Conservation (phyloP, 2,888 invertebrate genomes). For the Eurytoma californica region DNA sequence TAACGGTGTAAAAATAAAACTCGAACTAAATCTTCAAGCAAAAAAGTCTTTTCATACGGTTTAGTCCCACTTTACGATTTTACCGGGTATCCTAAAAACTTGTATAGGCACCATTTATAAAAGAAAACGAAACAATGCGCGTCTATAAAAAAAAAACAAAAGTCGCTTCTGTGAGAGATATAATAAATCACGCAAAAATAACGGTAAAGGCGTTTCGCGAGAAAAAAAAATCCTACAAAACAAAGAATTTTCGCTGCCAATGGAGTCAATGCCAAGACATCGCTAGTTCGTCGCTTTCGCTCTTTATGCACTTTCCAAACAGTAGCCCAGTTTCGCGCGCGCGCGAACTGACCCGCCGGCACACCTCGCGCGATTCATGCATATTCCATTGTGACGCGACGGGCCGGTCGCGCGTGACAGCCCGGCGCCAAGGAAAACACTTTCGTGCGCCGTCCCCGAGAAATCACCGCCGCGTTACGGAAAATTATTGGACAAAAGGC, state of each 20-base stretch:
- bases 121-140: no score
- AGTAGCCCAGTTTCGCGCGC: constrained; percentile 32
- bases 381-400: constrained; percentile 33
- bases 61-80: no score
- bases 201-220: not conserved
- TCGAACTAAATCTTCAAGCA: no score
- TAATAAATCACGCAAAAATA: constrained; percentile 41
- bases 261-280: constrained; percentile 34
- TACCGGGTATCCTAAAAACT: no score
- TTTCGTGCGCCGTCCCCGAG: constrained; percentile 6
- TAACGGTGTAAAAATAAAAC: no score
- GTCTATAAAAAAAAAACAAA: not conserved
- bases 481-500: not conserved
- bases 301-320: constrained; percentile 38
- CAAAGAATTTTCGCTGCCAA: constrained; percentile 30
- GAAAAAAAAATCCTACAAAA: constrained; percentile 12
- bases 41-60: no score
- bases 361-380: constrained; percentile 34
- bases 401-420: constrained; percentile 2
- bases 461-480: constrained; percentile 1
- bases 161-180: not conserved
- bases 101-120: no score
- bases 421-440: constrained; percentile 11
- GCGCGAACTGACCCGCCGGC: constrained; percentile 38
- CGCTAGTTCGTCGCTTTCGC: constrained; percentile 42